Evolutionary conservation across 2,797 vertebrate species (phyloP), one percentile per base, ranked within the genome.

Genomic region (Helicolenus hilgendorfi): DNA sequence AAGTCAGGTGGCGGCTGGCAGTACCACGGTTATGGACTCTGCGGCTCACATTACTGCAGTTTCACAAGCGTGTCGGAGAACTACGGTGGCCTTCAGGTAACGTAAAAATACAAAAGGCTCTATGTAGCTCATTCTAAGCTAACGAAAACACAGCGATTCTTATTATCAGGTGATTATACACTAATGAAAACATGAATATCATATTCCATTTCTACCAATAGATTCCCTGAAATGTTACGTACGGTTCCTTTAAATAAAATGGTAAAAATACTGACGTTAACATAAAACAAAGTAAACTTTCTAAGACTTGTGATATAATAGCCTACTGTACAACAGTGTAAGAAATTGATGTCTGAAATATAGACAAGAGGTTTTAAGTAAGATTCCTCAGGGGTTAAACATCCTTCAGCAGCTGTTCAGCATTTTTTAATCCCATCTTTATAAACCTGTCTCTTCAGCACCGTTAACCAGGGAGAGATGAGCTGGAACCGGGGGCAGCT

Each of bases 381-480:
- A 58, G 18, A 72, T 49, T 22, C 11, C 5, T 67, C 9, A 27
- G 74, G 63, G 71, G 29, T 45, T 68, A 27, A 11, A 71, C 27
- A 77, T 65, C 70, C 10, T 14, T 4, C 9, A 77, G 62, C 67
- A 88, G 81, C 77, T 81, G 70, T 79, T 72, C 24, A 1, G 33
- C 38, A 74, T 36, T 91, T 72, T 87, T 73, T 31, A 81, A 85
- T 78, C 59, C 70, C 41, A 11, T 78, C 60, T 84, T 86, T 56
- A 77, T 64, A 77, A 85, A 68, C 58, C 26, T 62, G 31, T 86
- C 60, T 85, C 49, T 64, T 89, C 18, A 45, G 20, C 59, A 33
- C n/a, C 4, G 26, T 84, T 81, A 81, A 81, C 86, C 74, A 81
- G 64, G 59, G 27, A 24, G 74, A 72, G 24, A 80, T 77, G 72